phyloP scores from a whole-genome alignment of 2,113 vertebrate species.

The Hypocryptadius cinnamomeus region DNA sequence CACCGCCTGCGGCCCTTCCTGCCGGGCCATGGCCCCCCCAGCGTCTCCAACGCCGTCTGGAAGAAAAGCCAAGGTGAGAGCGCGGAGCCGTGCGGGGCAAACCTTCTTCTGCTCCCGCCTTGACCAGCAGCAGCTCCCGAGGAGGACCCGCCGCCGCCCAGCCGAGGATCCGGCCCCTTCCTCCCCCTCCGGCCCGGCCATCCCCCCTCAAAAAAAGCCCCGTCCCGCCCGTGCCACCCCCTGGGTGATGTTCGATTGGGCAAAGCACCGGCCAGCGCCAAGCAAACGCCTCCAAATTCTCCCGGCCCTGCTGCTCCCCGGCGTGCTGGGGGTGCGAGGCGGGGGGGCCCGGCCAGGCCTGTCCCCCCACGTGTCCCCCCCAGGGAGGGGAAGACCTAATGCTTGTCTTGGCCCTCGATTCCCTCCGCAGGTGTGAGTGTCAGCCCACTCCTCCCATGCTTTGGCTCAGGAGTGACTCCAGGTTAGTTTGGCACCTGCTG shows the following conservation, averaged over 20 bases:
- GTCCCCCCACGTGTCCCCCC: neutral
- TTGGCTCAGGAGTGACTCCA: conserved; percentile 51
- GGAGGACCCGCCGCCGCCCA: neutral
- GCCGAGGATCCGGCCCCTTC: neutral
- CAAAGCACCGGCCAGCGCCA: neutral
- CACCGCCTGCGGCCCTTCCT: conserved; percentile 59
- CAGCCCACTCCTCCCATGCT: conserved; percentile 51
- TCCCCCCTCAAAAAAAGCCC: neutral
- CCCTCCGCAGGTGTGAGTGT: conserved; percentile 49
- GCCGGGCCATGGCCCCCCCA: conserved; percentile 61
- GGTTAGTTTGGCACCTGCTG: conserved; percentile 23
- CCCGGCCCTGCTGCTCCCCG: neutral
- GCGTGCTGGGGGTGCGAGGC: neutral
- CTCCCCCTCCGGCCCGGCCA: fast-evolving
- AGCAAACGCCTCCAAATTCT: neutral
- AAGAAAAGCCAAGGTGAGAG: conserved; percentile 87
- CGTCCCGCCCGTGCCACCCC: neutral
- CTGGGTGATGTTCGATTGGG: neutral
- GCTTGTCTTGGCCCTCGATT: conserved; percentile 36
- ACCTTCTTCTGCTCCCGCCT: neutral
- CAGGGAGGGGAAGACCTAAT: conserved; percentile 28
- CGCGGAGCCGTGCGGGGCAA: neutral
- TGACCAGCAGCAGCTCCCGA: conserved; percentile 1
- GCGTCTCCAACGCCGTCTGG: conserved; percentile 77
- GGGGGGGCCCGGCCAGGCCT: neutral